Conservation (phyloP, 2,888 invertebrate genomes). For the Macaria notata region DNA sequence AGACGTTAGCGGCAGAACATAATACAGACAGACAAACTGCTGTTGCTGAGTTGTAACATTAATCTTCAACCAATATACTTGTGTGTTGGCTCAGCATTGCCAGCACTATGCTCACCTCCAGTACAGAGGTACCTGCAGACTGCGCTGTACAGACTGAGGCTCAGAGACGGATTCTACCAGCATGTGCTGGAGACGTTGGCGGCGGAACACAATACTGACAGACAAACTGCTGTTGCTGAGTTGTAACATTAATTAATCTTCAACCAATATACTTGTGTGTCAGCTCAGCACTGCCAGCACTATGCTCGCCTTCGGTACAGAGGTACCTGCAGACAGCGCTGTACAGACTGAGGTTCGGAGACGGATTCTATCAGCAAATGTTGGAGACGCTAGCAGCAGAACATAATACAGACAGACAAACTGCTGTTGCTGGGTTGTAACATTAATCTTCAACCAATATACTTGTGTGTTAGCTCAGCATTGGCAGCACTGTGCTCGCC, state of each 20-base stretch:
- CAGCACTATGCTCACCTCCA: slow-evolving; percentile 38
- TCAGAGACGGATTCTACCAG: slow-evolving; percentile 50
- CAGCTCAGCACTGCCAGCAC: slow-evolving; percentile 24
- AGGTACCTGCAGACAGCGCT: slow-evolving; percentile 57
- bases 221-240: background rate
- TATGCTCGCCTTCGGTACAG: slow-evolving; percentile 48
- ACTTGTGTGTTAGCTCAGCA: slow-evolving; percentile 45
- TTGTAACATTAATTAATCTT: slow-evolving; percentile 1
- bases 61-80: slow-evolving; percentile 28
- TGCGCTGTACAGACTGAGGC: slow-evolving; percentile 50
- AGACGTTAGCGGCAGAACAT: slow-evolving; percentile 40
- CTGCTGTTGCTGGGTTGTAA: slow-evolving; percentile 6
- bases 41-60: slow-evolving; percentile 6
- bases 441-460: background rate
- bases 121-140: slow-evolving; percentile 59
- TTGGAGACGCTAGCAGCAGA: slow-evolving; percentile 44
- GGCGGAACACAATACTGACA: slow-evolving; percentile 34
- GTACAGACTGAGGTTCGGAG: slow-evolving; percentile 46
- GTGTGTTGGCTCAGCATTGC: slow-evolving; percentile 40
- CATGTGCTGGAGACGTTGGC: slow-evolving; percentile 46
- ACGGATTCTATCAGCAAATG: slow-evolving; percentile 52
- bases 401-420: slow-evolving; percentile 29
- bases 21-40: slow-evolving; percentile 23
- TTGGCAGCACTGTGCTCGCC: slow-evolving; percentile 37
- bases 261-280: slow-evolving; percentile 42